Evolutionary conservation across 2,888 invertebrate genomes (phyloP).

Genomic region (Scaeva pyrastri): DNA sequence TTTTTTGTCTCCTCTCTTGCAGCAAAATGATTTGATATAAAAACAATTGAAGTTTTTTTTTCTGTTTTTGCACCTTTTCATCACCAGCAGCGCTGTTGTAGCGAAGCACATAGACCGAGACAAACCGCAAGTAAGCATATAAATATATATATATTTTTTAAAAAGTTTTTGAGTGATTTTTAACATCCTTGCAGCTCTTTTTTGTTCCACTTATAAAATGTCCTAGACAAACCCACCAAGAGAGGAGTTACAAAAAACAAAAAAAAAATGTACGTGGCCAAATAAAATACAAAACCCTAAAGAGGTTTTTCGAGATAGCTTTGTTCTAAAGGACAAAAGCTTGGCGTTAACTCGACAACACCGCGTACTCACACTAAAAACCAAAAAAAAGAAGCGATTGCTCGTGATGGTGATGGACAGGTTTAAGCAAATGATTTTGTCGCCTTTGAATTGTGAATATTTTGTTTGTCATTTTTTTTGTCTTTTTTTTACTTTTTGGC

Average conservation of each 20-base stretch:
- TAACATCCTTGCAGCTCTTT: slow-evolving; percentile 37
- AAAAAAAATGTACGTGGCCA: slow-evolving; percentile 4
- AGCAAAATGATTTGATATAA: slow-evolving; percentile 15
- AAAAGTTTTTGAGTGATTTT: slow-evolving; percentile 64
- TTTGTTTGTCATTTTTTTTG: slow-evolving; percentile 50
- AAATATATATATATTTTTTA: slow-evolving; percentile 32
- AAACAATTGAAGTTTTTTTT: slow-evolving; percentile 16
- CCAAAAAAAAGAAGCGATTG: slow-evolving; percentile 65
- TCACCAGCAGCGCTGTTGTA: background rate
- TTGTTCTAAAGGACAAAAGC: slow-evolving; percentile 52
- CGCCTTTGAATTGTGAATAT: slow-evolving; percentile 54
- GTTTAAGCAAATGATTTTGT: slow-evolving; percentile 62
- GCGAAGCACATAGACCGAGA: background rate
- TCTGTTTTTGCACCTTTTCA: background rate
- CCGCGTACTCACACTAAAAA: too few relatives aligned
- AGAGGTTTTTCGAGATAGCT: slow-evolving; percentile 43
- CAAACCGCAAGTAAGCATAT: background rate
- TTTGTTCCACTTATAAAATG: slow-evolving; percentile 40
- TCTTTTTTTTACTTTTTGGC: background rate
- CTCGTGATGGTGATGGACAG: slow-evolving; percentile 62
- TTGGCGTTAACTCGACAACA: slow-evolving; percentile 70
- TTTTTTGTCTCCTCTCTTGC: background rate
- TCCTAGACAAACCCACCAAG: slow-evolving; percentile 50
- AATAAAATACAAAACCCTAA: slow-evolving; percentile 34
- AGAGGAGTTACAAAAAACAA: background rate